These are phyloP conservation scores for Microcebus ravelobensis DNA, from an alignment of 2,113 vertebrate species.

Conservation along the genomic window DNA sequence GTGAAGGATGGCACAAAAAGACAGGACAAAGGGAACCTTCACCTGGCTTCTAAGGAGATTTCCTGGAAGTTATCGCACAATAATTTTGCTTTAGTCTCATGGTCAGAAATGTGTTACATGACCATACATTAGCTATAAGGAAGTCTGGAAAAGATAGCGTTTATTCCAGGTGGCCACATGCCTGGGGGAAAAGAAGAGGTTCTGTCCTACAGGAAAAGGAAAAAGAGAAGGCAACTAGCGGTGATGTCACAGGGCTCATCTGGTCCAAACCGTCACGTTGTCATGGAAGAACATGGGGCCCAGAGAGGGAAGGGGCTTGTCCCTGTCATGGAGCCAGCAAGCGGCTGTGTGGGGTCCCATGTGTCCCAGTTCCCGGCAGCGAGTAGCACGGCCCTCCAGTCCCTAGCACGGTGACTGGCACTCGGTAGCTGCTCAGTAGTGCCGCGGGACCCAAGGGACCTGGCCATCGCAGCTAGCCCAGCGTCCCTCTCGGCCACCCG, in stretches of 20 bases:
- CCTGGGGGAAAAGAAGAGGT: background rate
- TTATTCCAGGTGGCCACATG: background rate
- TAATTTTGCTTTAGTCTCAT: background rate
- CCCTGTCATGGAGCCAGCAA: background rate
- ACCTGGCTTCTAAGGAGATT: background rate
- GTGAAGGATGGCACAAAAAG: background rate
- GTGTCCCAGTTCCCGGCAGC: fast-evolving
- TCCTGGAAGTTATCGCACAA: background rate
- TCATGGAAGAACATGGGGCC: background rate
- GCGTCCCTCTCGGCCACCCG: background rate
- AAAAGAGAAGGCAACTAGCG: fast-evolving
- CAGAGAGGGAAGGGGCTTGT: background rate
- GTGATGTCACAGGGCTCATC: background rate
- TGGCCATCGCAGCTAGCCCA: background rate
- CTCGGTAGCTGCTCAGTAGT: background rate
- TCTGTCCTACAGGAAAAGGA: background rate
- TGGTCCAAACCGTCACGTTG: background rate
- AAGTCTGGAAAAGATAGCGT: background rate
- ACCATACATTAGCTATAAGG: background rate
- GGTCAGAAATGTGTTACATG: background rate
- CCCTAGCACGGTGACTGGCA: background rate
- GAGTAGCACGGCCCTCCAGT: background rate
- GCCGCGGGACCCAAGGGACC: no score
- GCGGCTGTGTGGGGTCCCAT: background rate
- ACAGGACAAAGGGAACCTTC: background rate